Percentiles rank a stretch among this genome's conserved stretches.
phyloP scores from a whole-genome alignment of 2,888 invertebrate species.

The Drosophila crucigera region DNA sequence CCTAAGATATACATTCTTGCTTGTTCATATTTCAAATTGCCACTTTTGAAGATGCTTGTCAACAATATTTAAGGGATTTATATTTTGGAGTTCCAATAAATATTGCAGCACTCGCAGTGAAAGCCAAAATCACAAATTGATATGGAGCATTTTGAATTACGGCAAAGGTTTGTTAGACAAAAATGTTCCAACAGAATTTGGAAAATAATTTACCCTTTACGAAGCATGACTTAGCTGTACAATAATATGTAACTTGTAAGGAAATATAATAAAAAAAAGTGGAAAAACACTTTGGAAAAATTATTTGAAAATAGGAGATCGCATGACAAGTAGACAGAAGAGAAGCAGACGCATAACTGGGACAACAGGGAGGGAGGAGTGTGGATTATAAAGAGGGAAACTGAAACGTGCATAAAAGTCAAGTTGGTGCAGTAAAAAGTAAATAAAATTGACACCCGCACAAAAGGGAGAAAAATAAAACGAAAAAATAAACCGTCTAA shows the following conservation, averaged over 20 bases:
- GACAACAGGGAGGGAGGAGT: not conserved
- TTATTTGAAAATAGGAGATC: slow-evolving; percentile 11
- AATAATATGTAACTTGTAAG: not conserved
- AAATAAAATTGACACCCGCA: slow-evolving; percentile 68
- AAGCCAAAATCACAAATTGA: not conserved
- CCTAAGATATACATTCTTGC: not conserved
- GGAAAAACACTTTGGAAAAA: not conserved
- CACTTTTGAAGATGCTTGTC: not conserved
- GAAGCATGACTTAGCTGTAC: not conserved
- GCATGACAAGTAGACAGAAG: slow-evolving; percentile 5
- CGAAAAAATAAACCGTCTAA: slow-evolving; percentile 32
- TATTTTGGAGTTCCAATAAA: not conserved
- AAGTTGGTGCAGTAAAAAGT: slow-evolving; percentile 59
- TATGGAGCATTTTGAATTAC: not conserved
- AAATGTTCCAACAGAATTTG: not conserved
- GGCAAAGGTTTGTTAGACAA: not conserved
- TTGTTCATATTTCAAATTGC: not conserved
- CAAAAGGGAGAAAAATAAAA: slow-evolving; percentile 60
- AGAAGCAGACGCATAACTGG: slow-evolving; percentile 4
- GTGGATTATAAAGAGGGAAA: slow-evolving; percentile 1
- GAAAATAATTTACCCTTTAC: not conserved
- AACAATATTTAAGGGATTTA: not conserved
- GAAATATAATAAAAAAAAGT: not conserved
- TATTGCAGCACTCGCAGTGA: not conserved
- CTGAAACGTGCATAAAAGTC: slow-evolving; percentile 57